Conservation (phyloP, 1,140 invertebrate genomes). For the Drosophila nigrodunni region DNA sequence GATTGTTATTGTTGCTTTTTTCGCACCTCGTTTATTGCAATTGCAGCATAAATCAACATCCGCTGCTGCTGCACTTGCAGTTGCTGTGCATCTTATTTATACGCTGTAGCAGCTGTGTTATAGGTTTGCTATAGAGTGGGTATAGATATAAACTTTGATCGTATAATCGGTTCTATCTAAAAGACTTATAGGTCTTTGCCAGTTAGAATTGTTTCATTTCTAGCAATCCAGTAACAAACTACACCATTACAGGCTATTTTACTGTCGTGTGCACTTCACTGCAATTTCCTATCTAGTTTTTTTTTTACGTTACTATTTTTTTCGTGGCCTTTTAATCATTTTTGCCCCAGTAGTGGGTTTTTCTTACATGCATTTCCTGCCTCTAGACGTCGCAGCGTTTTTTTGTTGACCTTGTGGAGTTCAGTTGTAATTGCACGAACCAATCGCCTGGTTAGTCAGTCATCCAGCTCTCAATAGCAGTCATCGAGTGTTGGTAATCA, state of each 20-base stretch:
- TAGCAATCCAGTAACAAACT: too few species aligned
- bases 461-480: constrained; percentile 15
- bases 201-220: too few species aligned
- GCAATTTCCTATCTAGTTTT: background rate
- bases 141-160: too few species aligned
- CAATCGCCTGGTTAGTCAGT: constrained; percentile 32
- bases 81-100: constrained; percentile 37
- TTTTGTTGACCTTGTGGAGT: constrained; percentile 56
- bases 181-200: too few species aligned
- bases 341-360: constrained; percentile 64
- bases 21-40: constrained; percentile 56
- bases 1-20: constrained; percentile 29
- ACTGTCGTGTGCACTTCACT: too few species aligned
- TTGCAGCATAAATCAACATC: constrained; percentile 70
- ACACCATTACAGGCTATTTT: too few species aligned
- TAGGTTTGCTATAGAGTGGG: too few species aligned
- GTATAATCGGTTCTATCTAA: too few species aligned
- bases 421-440: constrained; percentile 54
- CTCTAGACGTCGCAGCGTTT: constrained; percentile 10
- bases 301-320: constrained; percentile 1
- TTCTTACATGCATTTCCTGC: constrained; percentile 70
- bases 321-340: constrained; percentile 41
- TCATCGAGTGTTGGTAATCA: constrained; percentile 53
- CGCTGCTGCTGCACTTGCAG: constrained; percentile 35
- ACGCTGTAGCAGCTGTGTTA: background rate